These are phyloP conservation scores for Pseudomyrmex pallidus DNA, from an alignment of 1,140 invertebrate species.

Conservation along the genomic window DNA sequence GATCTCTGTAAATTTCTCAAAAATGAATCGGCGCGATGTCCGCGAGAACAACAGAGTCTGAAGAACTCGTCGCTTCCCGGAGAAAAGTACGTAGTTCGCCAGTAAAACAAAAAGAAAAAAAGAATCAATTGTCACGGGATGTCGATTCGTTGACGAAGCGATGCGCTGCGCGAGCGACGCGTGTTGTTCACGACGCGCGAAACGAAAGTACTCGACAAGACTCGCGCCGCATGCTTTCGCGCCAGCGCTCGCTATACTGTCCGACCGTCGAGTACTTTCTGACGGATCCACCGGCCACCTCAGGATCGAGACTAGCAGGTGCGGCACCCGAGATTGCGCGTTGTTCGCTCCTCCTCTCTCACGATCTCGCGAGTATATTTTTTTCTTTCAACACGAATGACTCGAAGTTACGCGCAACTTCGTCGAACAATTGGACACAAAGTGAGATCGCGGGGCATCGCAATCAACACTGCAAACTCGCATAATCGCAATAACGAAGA, in stretches of 20 bases:
- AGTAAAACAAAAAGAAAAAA: too few species aligned
- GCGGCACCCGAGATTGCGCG: conserved; percentile 22
- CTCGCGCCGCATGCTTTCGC: conserved; percentile 68
- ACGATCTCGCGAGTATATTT: too few species aligned
- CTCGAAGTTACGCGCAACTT: too few species aligned
- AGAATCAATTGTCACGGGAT: too few species aligned
- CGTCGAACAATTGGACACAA: too few species aligned
- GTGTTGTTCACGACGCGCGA: conserved; percentile 14
- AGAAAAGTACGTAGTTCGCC: too few species aligned
- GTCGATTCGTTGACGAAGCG: conserved; percentile 1
- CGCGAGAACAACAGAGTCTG: too few species aligned
- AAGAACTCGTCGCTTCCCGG: not conserved
- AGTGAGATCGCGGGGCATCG: too few species aligned
- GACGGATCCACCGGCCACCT: conserved; percentile 63
- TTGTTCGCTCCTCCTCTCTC: not conserved
- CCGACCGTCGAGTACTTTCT: conserved; percentile 68
- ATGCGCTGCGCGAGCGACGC: conserved; percentile 8
- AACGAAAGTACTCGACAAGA: conserved; percentile 51
- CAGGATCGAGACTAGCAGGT: conserved; percentile 52
- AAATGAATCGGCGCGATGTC: not conserved
- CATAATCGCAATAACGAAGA: too few species aligned
- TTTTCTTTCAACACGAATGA: too few species aligned
- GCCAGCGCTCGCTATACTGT: conserved; percentile 71
- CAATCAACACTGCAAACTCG: too few species aligned
- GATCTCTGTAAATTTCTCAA: not conserved